These are phyloP conservation scores for Hyles vespertilio DNA, from an alignment of 1,140 invertebrate species.

Conservation along the genomic window DNA sequence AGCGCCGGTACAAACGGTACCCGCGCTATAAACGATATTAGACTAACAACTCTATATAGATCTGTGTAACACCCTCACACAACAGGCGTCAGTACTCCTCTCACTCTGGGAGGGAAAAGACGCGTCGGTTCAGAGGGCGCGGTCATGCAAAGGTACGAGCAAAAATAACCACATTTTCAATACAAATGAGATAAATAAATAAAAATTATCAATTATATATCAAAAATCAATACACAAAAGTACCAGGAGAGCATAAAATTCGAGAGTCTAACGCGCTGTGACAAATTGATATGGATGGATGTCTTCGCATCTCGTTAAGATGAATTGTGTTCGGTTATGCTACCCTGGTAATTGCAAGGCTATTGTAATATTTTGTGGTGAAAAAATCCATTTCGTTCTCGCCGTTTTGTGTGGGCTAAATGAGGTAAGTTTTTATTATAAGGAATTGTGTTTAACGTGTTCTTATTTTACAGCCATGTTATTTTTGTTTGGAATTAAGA, in stretches of 20 bases:
- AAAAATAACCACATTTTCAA: background rate
- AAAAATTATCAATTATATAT: constrained; percentile 1
- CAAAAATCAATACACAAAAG: background rate
- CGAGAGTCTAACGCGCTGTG: constrained; percentile 1
- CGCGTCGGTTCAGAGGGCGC: constrained; percentile 15
- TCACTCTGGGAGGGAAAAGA: constrained; percentile 20
- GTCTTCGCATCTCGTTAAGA: constrained; percentile 14
- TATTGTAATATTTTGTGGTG: constrained; percentile 1
- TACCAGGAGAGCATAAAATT: constrained; percentile 20
- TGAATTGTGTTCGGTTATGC: constrained; percentile 11
- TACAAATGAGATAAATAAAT: background rate
- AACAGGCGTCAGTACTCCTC: constrained; percentile 31
- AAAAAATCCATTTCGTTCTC: too few relatives aligned
- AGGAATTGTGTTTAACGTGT: too few relatives aligned
- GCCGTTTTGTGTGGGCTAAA: too few relatives aligned
- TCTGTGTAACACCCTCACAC: constrained; percentile 23
- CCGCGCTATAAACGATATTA: too few relatives aligned
- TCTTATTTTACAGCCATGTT: too few relatives aligned
- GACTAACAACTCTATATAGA: constrained; percentile 29
- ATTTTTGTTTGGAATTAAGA: too few relatives aligned
- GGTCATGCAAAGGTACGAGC: constrained; percentile 24
- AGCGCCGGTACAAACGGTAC: too few relatives aligned
- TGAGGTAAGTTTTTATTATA: too few relatives aligned
- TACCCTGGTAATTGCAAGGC: constrained; percentile 8
- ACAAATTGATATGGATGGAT: constrained; percentile 4